Base-by-base conservation (phyloP, 2,888 invertebrate species). In the Limnephilus lunatus region DNA sequence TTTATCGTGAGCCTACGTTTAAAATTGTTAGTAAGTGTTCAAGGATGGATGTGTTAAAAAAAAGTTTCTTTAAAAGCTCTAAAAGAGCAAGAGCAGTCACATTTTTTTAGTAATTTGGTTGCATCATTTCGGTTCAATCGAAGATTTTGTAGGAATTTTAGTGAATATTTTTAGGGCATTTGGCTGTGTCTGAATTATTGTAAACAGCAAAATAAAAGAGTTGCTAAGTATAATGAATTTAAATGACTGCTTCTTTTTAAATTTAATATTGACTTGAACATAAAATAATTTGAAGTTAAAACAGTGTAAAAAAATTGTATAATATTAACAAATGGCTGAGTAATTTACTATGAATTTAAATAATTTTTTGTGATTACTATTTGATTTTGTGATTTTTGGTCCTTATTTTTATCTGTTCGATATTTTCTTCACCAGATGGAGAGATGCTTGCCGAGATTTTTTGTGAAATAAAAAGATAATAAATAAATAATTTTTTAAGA, bases 241-340 rank as follows among this genome's bases (percentile, higher is more conserved):
- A 32, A 91, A 81, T 82, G 91, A 91, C 91, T 91, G 91, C 91
- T 91, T 91, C 88, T 81, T 91, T 91, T 88, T 88, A 88, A 91
- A 86, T n/a, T 91, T 91, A 91, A 31, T 81, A 53, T 53, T 87
- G 30, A 53, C 53, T 30, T 53, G 53, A 87, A 87, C 25, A 31
- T 85, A 85, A 85, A 87, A 87, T 88, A 82, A 68, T 31, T 87
- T 87, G 82, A 91, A 81, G 15, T 91, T 25, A 31, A 83, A 85
- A 90, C 68, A 39, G 48, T 88, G 32, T 87, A 87, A 53, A 91
- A 87, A 91, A 68, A 86, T 68, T 91, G 88, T 91, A 88, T 53
- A 87, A 82, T 53, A 87, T 88, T 87, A 87, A 91, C 91, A 81
- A 53, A 81, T 81, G 80, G 81, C 80, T 89, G n/a, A 81, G 39